Evolutionary conservation across 2,797 vertebrate genomes (phyloP).

Genomic region (Salarias fasciatus): DNA sequence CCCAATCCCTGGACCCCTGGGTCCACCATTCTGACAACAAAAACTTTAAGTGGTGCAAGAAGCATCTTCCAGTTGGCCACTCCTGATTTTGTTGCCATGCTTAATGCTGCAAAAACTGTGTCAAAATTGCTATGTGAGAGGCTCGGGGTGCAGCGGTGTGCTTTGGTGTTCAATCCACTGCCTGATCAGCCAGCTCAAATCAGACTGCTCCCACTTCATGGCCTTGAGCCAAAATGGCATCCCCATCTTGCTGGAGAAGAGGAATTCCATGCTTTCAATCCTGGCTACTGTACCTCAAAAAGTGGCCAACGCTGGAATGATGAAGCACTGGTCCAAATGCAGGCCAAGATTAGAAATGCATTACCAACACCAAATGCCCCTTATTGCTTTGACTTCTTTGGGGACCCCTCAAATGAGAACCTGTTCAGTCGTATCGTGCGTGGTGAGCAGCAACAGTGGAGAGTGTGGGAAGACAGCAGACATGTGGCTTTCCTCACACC

Average conservation of each 20-base stretch:
- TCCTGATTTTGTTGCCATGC: slow-evolving; percentile 73
- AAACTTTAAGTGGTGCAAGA: slow-evolving; percentile 69
- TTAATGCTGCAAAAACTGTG: slow-evolving; percentile 76
- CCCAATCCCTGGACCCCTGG: slow-evolving; percentile 82
- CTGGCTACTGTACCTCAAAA: slow-evolving; percentile 83
- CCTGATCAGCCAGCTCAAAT: slow-evolving; percentile 70
- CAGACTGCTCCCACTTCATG: slow-evolving; percentile 80
- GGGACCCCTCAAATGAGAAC: slow-evolving; percentile 64
- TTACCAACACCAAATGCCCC: slow-evolving; percentile 79
- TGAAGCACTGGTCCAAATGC: slow-evolving; percentile 65
- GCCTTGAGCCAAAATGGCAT: slow-evolving; percentile 76
- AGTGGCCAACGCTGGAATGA: slow-evolving; percentile 76
- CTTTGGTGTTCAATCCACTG: slow-evolving; percentile 75
- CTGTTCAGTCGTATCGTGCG: slow-evolving; percentile 82
- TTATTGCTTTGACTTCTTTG: slow-evolving; percentile 77
- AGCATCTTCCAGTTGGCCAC: slow-evolving; percentile 78
- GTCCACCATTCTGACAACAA: slow-evolving; percentile 78
- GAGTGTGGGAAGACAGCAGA: slow-evolving; percentile 84
- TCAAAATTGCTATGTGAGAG: slow-evolving; percentile 74
- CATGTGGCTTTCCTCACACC: slow-evolving; percentile 85
- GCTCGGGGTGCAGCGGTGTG: slow-evolving; percentile 79
- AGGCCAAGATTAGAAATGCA: slow-evolving; percentile 71
- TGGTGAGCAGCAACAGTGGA: slow-evolving; percentile 84
- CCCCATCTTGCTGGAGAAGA: slow-evolving; percentile 71
- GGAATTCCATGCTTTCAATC: slow-evolving; percentile 72